Percentiles rank a stretch among this genome's conserved stretches.
phyloP scores from a whole-genome alignment of 2,888 invertebrate genomes.

The Anoplius nigerrimus region DNA sequence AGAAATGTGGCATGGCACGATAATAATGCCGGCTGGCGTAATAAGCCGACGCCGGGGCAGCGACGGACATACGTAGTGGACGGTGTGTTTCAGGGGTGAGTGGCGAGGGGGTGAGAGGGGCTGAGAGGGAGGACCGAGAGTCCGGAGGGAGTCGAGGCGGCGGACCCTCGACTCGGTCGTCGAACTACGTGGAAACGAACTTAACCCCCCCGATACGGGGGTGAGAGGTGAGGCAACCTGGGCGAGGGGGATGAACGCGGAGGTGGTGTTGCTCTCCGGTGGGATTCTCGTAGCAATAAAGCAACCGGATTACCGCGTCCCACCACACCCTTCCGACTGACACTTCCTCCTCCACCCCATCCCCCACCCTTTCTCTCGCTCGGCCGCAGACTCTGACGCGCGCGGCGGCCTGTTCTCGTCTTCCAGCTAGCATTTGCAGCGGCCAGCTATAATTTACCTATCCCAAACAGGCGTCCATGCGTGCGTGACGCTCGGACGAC shows the following conservation, averaged over 20 bases:
- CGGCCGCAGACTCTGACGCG: background rate
- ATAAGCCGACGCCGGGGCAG: constrained; percentile 43
- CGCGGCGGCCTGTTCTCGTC: constrained; percentile 32
- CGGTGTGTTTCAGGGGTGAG: background rate
- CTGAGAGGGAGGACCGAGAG: background rate
- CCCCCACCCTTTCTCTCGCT: background rate
- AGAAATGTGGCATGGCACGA: constrained; percentile 55
- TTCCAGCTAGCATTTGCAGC: constrained; percentile 38
- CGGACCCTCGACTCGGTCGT: constrained; percentile 42
- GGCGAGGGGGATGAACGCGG: constrained; percentile 27
- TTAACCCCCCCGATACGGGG: constrained; percentile 45
- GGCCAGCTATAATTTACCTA: constrained; percentile 53
- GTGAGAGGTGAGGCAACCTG: constrained; percentile 7
- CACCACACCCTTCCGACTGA: no score
- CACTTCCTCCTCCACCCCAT: background rate
- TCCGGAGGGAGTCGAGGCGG: constrained; percentile 9
- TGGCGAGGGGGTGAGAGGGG: background rate
- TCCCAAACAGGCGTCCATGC: constrained; percentile 33
- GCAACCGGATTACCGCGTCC: constrained; percentile 57
- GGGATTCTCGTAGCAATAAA: constrained; percentile 59
- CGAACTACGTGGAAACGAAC: constrained; percentile 58
- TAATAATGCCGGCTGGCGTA: constrained; percentile 55
- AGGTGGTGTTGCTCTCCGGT: constrained; percentile 39
- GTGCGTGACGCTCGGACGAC: constrained; percentile 30
- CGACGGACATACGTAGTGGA: constrained; percentile 16